phyloP scores from a whole-genome alignment of 2,113 vertebrate genomes.

The Carassius gibelio region DNA sequence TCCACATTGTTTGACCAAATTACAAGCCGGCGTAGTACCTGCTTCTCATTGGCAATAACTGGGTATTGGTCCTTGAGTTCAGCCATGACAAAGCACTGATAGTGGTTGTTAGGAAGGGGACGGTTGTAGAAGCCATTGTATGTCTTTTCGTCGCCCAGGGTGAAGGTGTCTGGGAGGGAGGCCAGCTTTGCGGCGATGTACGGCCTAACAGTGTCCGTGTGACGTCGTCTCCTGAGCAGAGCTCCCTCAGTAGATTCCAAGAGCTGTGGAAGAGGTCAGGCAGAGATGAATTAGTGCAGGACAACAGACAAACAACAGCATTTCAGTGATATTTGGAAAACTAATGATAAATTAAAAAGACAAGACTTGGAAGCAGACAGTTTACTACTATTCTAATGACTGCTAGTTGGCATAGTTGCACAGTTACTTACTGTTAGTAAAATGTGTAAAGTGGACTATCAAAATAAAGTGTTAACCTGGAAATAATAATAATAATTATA shows the following conservation, averaged over 20 bases:
- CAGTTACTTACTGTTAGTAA: too few relatives aligned
- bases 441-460: too few relatives aligned
- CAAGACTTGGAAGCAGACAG: too few relatives aligned
- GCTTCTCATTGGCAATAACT: conserved; percentile 70
- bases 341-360: not conserved
- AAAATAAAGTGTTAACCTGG: too few relatives aligned
- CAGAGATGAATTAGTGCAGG: not conserved
- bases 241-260: conserved; percentile 79
- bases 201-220: conserved; percentile 79
- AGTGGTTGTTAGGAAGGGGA: conserved; percentile 81
- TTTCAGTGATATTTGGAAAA: not conserved
- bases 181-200: conserved; percentile 90
- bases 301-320: not conserved
- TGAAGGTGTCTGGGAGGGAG: conserved; percentile 86
- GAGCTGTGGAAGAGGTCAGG: conserved; percentile 71
- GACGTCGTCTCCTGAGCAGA: conserved; percentile 72
- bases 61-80: conserved; percentile 84
- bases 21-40: conserved; percentile 32
- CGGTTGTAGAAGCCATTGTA: conserved; percentile 92
- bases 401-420: too few relatives aligned
- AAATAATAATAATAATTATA: too few relatives aligned
- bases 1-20: not conserved
- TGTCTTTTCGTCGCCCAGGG: conserved; percentile 86
- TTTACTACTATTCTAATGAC: too few relatives aligned
- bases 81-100: conserved; percentile 91